Percentiles rank a stretch among this genome's conserved stretches.
Evolutionary conservation across 1,140 invertebrate species (phyloP).

Genomic region (Halictus rubicundus): DNA sequence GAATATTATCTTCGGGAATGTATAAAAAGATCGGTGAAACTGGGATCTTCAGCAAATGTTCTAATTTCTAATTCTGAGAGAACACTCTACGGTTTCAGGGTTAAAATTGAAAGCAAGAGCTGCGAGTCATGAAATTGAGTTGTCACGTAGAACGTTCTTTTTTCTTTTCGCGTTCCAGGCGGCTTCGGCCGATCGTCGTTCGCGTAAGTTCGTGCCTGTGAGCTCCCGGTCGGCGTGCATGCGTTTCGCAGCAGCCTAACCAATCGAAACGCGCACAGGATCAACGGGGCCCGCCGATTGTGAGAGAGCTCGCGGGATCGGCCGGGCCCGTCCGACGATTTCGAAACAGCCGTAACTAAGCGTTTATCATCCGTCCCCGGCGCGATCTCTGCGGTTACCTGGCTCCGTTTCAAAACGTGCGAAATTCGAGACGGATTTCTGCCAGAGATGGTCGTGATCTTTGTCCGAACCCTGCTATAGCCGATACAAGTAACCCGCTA

Average conservation of each 20-base stretch:
- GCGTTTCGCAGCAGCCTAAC: not conserved
- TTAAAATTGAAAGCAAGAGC: too few species aligned
- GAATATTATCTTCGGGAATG: too few species aligned
- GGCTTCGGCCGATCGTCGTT: not conserved
- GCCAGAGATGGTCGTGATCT: too few species aligned
- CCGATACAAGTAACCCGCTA: too few species aligned
- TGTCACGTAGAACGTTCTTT: too few species aligned
- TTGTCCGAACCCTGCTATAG: too few species aligned
- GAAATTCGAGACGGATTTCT: conserved; percentile 3
- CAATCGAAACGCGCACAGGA: conserved; percentile 25
- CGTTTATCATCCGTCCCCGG: conserved; percentile 22
- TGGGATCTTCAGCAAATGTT: too few species aligned
- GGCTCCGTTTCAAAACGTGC: conserved; percentile 2
- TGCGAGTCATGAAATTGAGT: too few species aligned
- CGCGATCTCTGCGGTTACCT: not conserved
- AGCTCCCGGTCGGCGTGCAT: not conserved
- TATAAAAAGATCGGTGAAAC: too few species aligned
- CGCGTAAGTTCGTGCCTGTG: not conserved
- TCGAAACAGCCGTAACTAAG: conserved; percentile 40
- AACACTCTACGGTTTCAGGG: too few species aligned
- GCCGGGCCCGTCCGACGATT: not conserved
- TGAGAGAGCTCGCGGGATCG: not conserved
- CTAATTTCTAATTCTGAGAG: too few species aligned
- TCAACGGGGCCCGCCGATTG: conserved; percentile 2
- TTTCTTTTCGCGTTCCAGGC: too few species aligned